These are phyloP conservation scores for Actenoides hombroni DNA, from an alignment of 2,113 vertebrate species.

Conservation along the genomic window DNA sequence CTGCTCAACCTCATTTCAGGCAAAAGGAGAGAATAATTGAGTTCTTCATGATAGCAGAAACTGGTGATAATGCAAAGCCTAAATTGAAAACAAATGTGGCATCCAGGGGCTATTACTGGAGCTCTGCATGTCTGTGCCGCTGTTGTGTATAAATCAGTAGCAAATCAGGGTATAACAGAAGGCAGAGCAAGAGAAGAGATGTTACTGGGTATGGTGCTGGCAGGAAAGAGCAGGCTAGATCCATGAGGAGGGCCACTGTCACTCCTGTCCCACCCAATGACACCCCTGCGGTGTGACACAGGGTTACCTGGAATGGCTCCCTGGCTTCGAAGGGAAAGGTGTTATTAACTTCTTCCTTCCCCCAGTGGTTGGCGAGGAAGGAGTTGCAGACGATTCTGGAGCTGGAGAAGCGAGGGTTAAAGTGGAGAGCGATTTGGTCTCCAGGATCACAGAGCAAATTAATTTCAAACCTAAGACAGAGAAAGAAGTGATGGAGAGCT, in stretches of 20 bases:
- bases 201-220: background rate
- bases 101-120: background rate
- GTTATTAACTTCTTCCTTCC: constrained; percentile 74
- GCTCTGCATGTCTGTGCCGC: background rate
- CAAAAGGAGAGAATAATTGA: background rate
- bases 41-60: background rate
- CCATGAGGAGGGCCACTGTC: background rate
- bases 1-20: background rate
- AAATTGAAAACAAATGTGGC: background rate
- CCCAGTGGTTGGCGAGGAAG: constrained; percentile 77
- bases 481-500: background rate
- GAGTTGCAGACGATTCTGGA: constrained; percentile 77
- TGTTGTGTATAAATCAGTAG: background rate
- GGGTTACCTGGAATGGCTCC: constrained; percentile 79
- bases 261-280: background rate
- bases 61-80: background rate
- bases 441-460: constrained; percentile 77
- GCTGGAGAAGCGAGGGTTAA: constrained; percentile 78
- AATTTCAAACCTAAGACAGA: constrained; percentile 78
- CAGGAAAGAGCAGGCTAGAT: background rate
- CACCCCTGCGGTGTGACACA: background rate
- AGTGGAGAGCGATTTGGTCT: constrained; percentile 79
- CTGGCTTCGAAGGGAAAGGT: constrained; percentile 72
- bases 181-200: background rate
- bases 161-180: background rate